These are phyloP conservation scores for Characodon lateralis DNA, from an alignment of 2,797 vertebrate genomes.

Conservation along the genomic window DNA sequence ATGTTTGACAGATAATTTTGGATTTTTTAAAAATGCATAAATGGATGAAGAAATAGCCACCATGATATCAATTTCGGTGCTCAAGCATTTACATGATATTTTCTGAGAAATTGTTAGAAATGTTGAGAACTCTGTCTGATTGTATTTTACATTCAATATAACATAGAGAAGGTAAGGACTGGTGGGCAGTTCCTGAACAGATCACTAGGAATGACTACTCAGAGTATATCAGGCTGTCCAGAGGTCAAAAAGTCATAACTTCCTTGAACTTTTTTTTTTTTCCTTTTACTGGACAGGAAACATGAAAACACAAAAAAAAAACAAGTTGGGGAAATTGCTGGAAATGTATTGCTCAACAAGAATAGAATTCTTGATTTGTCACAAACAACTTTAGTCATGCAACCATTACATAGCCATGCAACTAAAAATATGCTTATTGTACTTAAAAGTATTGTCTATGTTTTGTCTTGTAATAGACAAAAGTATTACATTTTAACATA, in stretches of 20 bases:
- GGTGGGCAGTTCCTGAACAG: no score
- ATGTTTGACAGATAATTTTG: background rate
- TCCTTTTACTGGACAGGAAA: background rate
- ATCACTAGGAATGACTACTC: background rate
- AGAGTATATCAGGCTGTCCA: background rate
- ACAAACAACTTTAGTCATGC: background rate
- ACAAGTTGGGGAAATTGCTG: background rate
- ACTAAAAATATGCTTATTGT: background rate
- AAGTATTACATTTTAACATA: background rate
- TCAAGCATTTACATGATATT: background rate
- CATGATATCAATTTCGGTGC: background rate
- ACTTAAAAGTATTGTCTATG: background rate
- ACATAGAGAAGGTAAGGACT: background rate
- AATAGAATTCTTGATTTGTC: slow-evolving; percentile 11
- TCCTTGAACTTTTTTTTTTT: background rate
- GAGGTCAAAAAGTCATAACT: no score
- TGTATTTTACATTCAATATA: background rate
- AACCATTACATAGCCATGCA: background rate
- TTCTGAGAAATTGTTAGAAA: background rate
- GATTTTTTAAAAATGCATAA: background rate
- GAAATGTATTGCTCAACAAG: background rate
- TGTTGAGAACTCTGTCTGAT: background rate
- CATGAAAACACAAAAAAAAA: background rate
- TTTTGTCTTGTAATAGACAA: slow-evolving; percentile 12
- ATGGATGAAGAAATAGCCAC: background rate